Evolutionary conservation across 92 coral and sea anemone species (phyloP).

Genomic region (Pocillopora meandrina): DNA sequence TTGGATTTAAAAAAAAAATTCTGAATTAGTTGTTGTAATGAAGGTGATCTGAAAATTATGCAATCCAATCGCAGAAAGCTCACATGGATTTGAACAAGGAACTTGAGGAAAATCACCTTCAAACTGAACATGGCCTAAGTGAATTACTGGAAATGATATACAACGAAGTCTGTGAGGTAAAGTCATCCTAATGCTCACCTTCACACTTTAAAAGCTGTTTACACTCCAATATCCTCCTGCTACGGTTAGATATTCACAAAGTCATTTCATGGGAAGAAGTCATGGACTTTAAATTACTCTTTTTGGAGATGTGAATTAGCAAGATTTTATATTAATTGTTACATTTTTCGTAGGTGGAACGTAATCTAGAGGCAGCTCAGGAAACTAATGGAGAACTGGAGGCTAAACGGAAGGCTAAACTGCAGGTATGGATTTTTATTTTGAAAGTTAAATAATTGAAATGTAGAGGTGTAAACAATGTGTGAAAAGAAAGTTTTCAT

Average conservation of each 20-base stretch:
- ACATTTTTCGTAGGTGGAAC: slow-evolving; percentile 81
- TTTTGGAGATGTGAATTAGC: too few species aligned
- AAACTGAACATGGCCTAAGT: slow-evolving; percentile 86
- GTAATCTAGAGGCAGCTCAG: slow-evolving; percentile 83
- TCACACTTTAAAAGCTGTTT: too few species aligned
- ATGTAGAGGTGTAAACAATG: neutral
- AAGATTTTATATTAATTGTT: neutral
- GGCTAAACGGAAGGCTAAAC: too few species aligned
- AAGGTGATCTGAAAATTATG: neutral
- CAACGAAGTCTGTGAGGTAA: slow-evolving; percentile 90
- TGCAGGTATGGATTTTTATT: slow-evolving; percentile 72
- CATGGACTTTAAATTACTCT: neutral
- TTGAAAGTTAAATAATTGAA: neutral
- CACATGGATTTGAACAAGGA: slow-evolving; percentile 93
- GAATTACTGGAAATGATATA: slow-evolving; percentile 86
- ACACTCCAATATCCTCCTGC: too few species aligned
- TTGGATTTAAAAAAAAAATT: neutral
- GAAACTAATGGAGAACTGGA: slow-evolving; percentile 82
- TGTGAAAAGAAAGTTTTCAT: too few species aligned
- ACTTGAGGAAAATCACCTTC: slow-evolving; percentile 86
- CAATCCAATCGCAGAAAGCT: slow-evolving; percentile 69
- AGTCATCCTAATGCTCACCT: neutral
- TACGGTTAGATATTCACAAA: too few species aligned
- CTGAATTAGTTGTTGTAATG: neutral
- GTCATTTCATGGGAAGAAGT: neutral